These are phyloP conservation scores for Mesembrinibis cayennensis DNA, from an alignment of 2,113 vertebrate genomes.

Conservation along the genomic window DNA sequence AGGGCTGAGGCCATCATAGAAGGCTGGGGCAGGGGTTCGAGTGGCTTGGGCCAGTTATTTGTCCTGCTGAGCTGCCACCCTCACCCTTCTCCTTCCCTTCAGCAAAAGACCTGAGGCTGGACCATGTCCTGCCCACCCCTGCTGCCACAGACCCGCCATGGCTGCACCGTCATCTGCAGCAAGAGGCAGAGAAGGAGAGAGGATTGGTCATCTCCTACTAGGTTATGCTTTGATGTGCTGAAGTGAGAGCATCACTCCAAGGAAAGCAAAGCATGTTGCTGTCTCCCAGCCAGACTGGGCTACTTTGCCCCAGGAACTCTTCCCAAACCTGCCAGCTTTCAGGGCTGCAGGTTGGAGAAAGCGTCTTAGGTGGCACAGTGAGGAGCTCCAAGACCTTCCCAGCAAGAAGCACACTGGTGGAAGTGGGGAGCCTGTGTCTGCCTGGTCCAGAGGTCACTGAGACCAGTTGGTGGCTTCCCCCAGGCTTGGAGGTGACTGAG, in stretches of 20 bases:
- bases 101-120: accelerated
- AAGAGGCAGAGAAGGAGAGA: neutral
- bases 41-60: neutral
- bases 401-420: neutral
- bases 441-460: neutral
- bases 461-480: neutral
- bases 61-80: neutral
- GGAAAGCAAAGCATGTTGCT: accelerated
- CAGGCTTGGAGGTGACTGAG: neutral
- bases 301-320: neutral
- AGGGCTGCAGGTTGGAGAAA: neutral
- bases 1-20: neutral
- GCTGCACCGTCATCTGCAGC: neutral
- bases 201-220: accelerated
- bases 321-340: neutral
- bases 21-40: neutral
- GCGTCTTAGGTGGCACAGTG: neutral
- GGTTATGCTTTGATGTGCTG: neutral
- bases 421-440: neutral
- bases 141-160: neutral
- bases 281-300: neutral
- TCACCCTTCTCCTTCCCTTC: neutral
- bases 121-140: neutral
- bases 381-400: neutral
- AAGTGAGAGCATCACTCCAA: neutral